Percentiles rank a stretch among this genome's conserved stretches.
Evolutionary conservation across 2,113 vertebrate species (phyloP).

Genomic region (Platichthys flesus): DNA sequence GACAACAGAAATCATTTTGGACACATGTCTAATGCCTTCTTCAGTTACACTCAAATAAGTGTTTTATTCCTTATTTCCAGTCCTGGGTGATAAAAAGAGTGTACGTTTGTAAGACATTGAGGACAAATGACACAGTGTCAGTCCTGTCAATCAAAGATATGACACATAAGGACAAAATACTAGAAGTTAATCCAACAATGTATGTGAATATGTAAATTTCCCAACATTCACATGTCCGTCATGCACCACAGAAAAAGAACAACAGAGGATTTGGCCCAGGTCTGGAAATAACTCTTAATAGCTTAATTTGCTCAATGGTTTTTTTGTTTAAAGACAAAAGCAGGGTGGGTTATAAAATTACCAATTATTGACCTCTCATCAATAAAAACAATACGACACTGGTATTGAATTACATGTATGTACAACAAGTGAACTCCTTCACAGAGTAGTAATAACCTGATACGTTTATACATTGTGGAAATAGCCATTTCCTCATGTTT

Average conservation of each 20-base stretch:
- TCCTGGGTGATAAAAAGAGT: neutral
- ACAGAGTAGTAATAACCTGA: slow-evolving; percentile 63
- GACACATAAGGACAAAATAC: neutral
- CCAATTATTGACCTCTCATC: slow-evolving; percentile 13
- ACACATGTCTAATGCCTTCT: no score
- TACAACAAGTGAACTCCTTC: slow-evolving; percentile 45
- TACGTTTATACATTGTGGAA: slow-evolving; percentile 47
- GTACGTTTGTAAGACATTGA: neutral
- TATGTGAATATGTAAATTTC: neutral
- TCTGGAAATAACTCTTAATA: slow-evolving; percentile 28
- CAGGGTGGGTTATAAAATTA: slow-evolving; percentile 33
- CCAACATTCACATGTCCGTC: slow-evolving; percentile 12
- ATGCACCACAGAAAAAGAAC: slow-evolving; percentile 3
- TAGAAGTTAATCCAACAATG: neutral
- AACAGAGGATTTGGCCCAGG: slow-evolving; percentile 7
- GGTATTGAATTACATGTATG: slow-evolving; percentile 37
- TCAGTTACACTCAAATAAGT: no score
- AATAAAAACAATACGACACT: slow-evolving; percentile 37
- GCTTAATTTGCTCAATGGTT: neutral
- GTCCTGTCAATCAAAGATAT: slow-evolving; percentile 5
- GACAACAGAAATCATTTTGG: no score
- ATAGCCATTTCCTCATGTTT: slow-evolving; percentile 56
- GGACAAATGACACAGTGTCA: slow-evolving; percentile 4
- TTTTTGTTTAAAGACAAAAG: slow-evolving; percentile 41
- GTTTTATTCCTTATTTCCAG: neutral